Base-by-base conservation (phyloP, 2,113 vertebrate genomes). In the Aspidoscelis tigris region DNA sequence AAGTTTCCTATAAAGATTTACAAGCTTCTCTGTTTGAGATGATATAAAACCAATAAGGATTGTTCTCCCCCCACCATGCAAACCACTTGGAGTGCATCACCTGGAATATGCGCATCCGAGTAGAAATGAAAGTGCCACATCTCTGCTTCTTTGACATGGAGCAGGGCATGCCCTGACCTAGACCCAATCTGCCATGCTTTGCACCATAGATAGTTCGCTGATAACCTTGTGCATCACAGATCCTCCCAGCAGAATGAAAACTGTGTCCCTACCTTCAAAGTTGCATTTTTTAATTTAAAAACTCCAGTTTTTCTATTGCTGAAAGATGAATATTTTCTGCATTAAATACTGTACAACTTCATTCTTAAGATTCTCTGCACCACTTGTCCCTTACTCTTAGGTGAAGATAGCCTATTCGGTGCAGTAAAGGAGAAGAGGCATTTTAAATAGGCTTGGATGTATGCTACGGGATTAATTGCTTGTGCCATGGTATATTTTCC, bases 261-360 rank as follows among this genome's bases (percentile, higher is more conserved):
- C 24, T 33, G 24, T 8, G 9, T 61, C 21, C 8, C 24, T 44
- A 1, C 78, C 47, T 4, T 33, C 47, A 55, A 18, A 26, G 83
- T n/a, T 80, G 71, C 61, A n/a, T 0, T 0, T 33, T 33, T 33
- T 33, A 33, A 33, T 33, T 33, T 33, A 33, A 76, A 50, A 43
- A 55, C 33, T 33, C 33, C 33, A 53, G 84, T 82, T 26, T 6
- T 0, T 0, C 18, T 85, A 76, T 33, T 82, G 82, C 0, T 1
- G 81, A 77, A 74, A 89, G 58, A 24, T 41, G 81, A 0, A 0
- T 64, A 76, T 41, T 92, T 89, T 68, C 79, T 3, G 0, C 39
- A 61, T 18, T 61, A 16, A 84, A 89, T 66, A 79, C 50, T 47
- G 80, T 82, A 76, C 44, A 81, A 64, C 68, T 33, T 2, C 47